Base-by-base conservation (phyloP, 2,888 invertebrate genomes). In the Allophyes oxyacanthae region DNA sequence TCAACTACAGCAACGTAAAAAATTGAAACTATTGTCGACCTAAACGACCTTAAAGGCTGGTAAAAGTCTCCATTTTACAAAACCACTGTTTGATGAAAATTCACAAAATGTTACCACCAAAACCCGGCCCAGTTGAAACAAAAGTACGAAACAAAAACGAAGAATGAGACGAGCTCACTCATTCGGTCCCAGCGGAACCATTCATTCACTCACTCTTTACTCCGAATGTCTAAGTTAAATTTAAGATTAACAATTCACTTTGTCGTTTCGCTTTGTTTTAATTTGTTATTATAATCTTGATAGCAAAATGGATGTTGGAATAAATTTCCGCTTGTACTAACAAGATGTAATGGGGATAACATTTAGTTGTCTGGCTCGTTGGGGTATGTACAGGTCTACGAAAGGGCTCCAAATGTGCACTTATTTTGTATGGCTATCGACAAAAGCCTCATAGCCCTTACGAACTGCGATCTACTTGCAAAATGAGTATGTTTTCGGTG, bases 151-250 rank as follows among this genome's bases (percentile, higher is more conserved):
- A 56, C 30, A 45, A 40, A 68, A 43, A 41, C 49, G 26, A 36
- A 45, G 33, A 28, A 45, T 52, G 34, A n/a, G n/a, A 43, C 54
- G 49, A 41, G 60, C 72, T 78, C 75, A 75, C 72, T 77, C 74
- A 78, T 55, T 80, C 79, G 75, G 67, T 83, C 87, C 72, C 79
- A 48, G 46, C 77, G 70, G 84, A 78, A 50, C 72, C 78, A 80
- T 87, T 83, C 83, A 80, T 78, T 84, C 80, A 67, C 62, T 71
- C 70, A 77, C 75, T 81, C 79, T 83, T 81, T 79, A 83, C 81
- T 78, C 79, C 79, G 78, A 78, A 72, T 70, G 64, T 50, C 45
- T 62, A 66, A 77, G 72, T 77, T 77, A 74, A 77, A 74, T 75
- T 77, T 65, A 50, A 73, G 72, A 73, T 71, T 64, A 75, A 69